Percentiles rank a stretch among this genome's conserved stretches.
Conservation (phyloP, 1,140 invertebrate species). For the Drosophila busckii region DNA sequence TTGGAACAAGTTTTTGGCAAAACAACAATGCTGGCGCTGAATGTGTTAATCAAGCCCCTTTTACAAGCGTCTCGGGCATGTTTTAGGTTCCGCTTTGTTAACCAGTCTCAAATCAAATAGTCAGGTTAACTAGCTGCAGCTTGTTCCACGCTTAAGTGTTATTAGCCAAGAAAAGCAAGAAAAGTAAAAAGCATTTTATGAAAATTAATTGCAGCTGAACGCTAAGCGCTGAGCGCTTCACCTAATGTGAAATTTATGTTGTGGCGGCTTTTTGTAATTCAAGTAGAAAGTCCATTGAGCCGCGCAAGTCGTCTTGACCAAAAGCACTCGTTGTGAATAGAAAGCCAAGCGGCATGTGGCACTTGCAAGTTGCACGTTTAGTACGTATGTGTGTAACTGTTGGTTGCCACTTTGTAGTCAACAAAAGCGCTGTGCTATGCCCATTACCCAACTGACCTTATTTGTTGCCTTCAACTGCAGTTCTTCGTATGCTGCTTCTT, state of each 20-base stretch:
- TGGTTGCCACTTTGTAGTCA: slow-evolving; percentile 56
- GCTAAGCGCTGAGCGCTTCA: slow-evolving; percentile 12
- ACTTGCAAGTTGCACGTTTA: slow-evolving; percentile 43
- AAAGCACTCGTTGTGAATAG: slow-evolving; percentile 33
- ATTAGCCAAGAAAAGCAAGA: slow-evolving; percentile 44
- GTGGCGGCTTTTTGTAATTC: slow-evolving; percentile 26
- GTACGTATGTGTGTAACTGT: slow-evolving; percentile 13
- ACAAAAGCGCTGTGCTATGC: slow-evolving; percentile 5
- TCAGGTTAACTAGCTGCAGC: slow-evolving; percentile 31
- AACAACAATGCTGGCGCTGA: slow-evolving; percentile 21
- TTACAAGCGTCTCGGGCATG: slow-evolving; percentile 30
- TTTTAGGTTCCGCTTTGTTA: slow-evolving; percentile 67
- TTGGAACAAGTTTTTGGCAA: slow-evolving; percentile 56
- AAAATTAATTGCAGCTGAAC: slow-evolving; percentile 52
- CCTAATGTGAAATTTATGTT: slow-evolving; percentile 74
- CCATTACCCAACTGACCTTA: slow-evolving; percentile 73
- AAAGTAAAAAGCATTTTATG: slow-evolving; percentile 27
- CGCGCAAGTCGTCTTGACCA: slow-evolving; percentile 17
- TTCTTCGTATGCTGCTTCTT: slow-evolving; percentile 6
- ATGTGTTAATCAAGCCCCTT: slow-evolving; percentile 55
- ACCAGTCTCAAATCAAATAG: slow-evolving; percentile 22
- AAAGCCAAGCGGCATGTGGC: slow-evolving; percentile 41
- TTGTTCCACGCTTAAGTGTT: slow-evolving; percentile 39
- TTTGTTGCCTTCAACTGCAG: slow-evolving; percentile 38
- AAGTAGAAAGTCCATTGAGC: slow-evolving; percentile 60